Percentiles rank a stretch among this genome's conserved stretches.
These are phyloP conservation scores for Cyclargus thomasi DNA, from an alignment of 1,140 invertebrate species.

Conservation along the genomic window DNA sequence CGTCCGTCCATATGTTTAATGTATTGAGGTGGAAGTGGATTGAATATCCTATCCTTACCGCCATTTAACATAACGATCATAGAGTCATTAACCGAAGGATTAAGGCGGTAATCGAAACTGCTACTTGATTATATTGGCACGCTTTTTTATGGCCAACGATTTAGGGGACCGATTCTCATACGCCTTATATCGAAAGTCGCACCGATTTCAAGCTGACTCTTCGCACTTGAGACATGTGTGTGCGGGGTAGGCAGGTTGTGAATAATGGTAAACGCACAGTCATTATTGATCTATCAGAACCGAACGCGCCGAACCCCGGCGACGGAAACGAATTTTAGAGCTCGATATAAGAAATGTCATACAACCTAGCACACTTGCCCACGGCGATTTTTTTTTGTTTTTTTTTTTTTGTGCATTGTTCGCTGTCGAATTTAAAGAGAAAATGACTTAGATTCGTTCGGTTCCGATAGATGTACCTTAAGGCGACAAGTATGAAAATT, in stretches of 20 bases:
- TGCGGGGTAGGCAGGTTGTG: neutral
- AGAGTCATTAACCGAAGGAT: neutral
- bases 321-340: too few relatives aligned
- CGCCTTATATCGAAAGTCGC: neutral
- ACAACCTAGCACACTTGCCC: too few relatives aligned
- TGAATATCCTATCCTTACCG: neutral
- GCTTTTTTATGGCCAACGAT: neutral
- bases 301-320: too few relatives aligned
- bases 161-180: neutral
- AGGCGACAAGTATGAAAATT: too few relatives aligned
- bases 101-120: neutral
- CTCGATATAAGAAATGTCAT: too few relatives aligned
- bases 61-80: neutral
- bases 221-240: neutral
- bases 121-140: neutral
- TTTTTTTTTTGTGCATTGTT: too few relatives aligned
- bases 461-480: too few relatives aligned
- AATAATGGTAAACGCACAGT: too few relatives aligned
- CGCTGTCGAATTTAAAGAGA: too few relatives aligned
- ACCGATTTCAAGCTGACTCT: neutral
- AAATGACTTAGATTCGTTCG: too few relatives aligned
- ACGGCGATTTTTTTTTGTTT: too few relatives aligned
- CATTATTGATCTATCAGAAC: too few relatives aligned
- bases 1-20: conserved; percentile 7
- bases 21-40: conserved; percentile 8